Percentiles rank a stretch among this genome's conserved stretches.
These are phyloP conservation scores for Euclidia mi DNA, from an alignment of 2,888 invertebrate genomes.

Conservation along the genomic window DNA sequence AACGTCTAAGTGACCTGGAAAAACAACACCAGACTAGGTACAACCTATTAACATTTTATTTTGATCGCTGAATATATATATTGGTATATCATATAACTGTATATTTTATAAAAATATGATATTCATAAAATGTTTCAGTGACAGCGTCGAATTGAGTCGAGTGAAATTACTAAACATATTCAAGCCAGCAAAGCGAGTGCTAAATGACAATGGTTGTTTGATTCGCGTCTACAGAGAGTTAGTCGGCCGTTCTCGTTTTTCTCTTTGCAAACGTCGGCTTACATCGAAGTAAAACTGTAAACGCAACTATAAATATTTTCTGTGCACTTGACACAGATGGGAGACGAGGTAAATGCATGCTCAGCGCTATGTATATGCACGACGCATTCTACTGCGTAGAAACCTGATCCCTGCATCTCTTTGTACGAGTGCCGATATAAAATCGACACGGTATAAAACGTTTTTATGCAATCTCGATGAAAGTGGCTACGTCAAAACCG, in stretches of 20 bases:
- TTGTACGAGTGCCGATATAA: slow-evolving; percentile 28
- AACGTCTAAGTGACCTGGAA: too few species aligned
- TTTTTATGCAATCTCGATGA: slow-evolving; percentile 43
- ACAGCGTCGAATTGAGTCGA: not conserved
- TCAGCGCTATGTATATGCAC: slow-evolving; percentile 52
- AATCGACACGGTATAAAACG: slow-evolving; percentile 37
- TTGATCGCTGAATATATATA: too few species aligned
- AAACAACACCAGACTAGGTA: too few species aligned
- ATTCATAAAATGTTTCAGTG: too few species aligned
- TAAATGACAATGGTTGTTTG: slow-evolving; percentile 1
- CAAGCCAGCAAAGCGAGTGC: not conserved
- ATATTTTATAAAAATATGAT: too few species aligned
- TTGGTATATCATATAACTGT: too few species aligned
- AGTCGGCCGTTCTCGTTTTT: slow-evolving; percentile 3
- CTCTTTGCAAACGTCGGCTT: slow-evolving; percentile 9
- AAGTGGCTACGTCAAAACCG: slow-evolving; percentile 43
- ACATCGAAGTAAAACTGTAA: slow-evolving; percentile 35
- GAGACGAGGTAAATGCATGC: slow-evolving; percentile 52
- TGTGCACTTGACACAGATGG: slow-evolving; percentile 55
- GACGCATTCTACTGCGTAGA: slow-evolving; percentile 59
- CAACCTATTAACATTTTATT: too few species aligned
- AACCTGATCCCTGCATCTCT: slow-evolving; percentile 44
- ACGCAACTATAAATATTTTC: slow-evolving; percentile 43
- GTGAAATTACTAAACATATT: not conserved
- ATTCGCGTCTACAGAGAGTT: slow-evolving; percentile 3